Base-by-base conservation (phyloP, 1,140 invertebrate genomes). In the Pachyrhynchus sulphureomaculatus region DNA sequence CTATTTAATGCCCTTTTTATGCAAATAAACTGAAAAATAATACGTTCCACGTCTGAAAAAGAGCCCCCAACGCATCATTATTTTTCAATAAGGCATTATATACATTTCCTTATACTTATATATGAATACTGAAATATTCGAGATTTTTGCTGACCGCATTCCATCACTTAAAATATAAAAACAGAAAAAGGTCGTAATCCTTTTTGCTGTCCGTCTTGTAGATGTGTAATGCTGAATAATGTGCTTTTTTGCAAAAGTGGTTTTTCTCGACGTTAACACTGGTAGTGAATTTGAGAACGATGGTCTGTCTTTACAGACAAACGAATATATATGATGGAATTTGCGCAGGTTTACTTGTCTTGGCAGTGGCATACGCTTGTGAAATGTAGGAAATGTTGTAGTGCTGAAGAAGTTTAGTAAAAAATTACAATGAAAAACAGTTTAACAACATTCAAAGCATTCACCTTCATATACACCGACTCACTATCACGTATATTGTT, bases 211-310 rank as follows among this genome's bases (percentile, higher is more conserved):
- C 17, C 36, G 36, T 39, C 36, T 39, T n/a, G 36, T 39, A 3
- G 36, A 39, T 39, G n/a, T 39, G 36, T 39, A 39, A 39, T 39
- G 36, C 36, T 39, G 36, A 39, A 39, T 39, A 39, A 39, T 18
- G 36, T 18, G n/a, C 36, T 39, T 39, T 39, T 39, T 39, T 1
- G 6, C 36, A 39, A 39, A 39, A 9, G 36, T 9, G n/a, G n/a
- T n/a, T n/a, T 39, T 39, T 39, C 13, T 15, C 36, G 36, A 39
- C n/a, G 13, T 39, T 39, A 39, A 18, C 36, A 39, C 36, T 18
- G 13, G 36, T 8, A 15, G 17, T 39, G 12, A 39, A 18, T 17
- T 39, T 6, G 6, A 39, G 3, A 17, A 39, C 36, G 36, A 39
- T 17, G 17, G 13, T 29, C 26, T 29, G 26, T 8, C 24, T 3